Evolutionary conservation across 2,888 invertebrate species (phyloP).

Genomic region (Drosophila tanythrix): DNA sequence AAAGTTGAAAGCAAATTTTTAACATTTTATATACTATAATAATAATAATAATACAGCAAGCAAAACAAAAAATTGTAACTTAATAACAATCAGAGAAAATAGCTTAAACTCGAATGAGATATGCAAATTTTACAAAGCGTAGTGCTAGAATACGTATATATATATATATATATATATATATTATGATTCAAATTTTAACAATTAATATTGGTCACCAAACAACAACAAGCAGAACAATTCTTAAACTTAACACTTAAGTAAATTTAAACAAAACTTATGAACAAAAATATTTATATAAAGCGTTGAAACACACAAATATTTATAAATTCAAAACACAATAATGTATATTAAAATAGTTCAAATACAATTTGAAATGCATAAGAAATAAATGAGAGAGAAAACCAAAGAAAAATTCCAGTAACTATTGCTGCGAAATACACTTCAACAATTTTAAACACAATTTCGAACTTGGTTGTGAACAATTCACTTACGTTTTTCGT

Average conservation of each 20-base stretch:
- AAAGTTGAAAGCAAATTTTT: slow-evolving; percentile 48
- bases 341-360: slow-evolving; percentile 78
- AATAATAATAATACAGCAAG: slow-evolving; percentile 25
- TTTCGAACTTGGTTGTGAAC: neutral
- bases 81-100: slow-evolving; percentile 72
- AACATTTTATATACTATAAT: slow-evolving; percentile 40
- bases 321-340: slow-evolving; percentile 66
- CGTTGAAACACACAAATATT: slow-evolving; percentile 75
- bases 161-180: slow-evolving; percentile 10
- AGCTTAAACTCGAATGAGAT: slow-evolving; percentile 60
- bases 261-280: slow-evolving; percentile 64
- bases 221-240: slow-evolving; percentile 46
- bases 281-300: slow-evolving; percentile 60
- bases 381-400: slow-evolving; percentile 62
- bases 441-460: neutral
- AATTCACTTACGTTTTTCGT: neutral
- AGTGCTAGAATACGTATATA: slow-evolving; percentile 45
- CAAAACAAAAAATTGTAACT: slow-evolving; percentile 55
- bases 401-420: slow-evolving; percentile 3
- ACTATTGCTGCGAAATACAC: neutral
- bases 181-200: slow-evolving; percentile 63
- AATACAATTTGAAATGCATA: slow-evolving; percentile 81
- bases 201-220: slow-evolving; percentile 57
- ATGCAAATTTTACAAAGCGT: slow-evolving; percentile 63
- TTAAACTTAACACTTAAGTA: slow-evolving; percentile 46